Evolutionary conservation across 2,797 vertebrate genomes (phyloP), one percentile per base, ranked within the genome.

Genomic region (Enteromius fasciolatus): DNA sequence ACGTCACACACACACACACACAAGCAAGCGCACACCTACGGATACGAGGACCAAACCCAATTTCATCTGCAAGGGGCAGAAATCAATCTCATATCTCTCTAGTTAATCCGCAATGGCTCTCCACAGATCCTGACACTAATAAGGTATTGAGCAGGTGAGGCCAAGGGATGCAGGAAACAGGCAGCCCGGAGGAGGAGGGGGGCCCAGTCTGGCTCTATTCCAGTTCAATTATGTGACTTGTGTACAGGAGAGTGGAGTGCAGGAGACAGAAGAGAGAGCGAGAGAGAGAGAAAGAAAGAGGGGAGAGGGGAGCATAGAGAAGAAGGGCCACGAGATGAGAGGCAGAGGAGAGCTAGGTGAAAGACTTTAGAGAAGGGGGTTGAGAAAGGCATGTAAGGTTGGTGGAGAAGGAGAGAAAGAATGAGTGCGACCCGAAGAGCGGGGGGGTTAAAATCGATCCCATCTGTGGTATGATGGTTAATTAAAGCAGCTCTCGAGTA

Each of bases 391-490:
- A 87, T 88, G 85, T 87, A 87, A 84, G 85, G 81, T 84, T 76
- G 83, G 90, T 90, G 88, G 87, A 84, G 85, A 83, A 88, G 90
- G 89, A 91, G 82, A 82, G 76, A 80, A 80, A 87, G 80, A 86
- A 73, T 91, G 90, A 91, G 88, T 86, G 89, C 88, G 90, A 91
- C 89, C 90, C 90, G 90, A 90, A 91, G 95, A 95, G 94, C 31
- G 94, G 76, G 83, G 41, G 87, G 88, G 72, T 93, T 95, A 96
- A 97, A 98, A 99, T 99, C 97, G 98, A 99, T 99, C 98, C 97
- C 97, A 99, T 99, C 98, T 99, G 98, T 96, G 97, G 97, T 97
- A 98, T 98, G 98, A 98, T 98, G 97, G 98, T 98, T 99, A 99
- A 99, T 99, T 99, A 99, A 98, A 98, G 97, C 97, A 97, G 96